Percentiles rank a stretch among this genome's conserved stretches.
Evolutionary conservation across 2,113 vertebrate species (phyloP).

Genomic region (Numida meleagris): DNA sequence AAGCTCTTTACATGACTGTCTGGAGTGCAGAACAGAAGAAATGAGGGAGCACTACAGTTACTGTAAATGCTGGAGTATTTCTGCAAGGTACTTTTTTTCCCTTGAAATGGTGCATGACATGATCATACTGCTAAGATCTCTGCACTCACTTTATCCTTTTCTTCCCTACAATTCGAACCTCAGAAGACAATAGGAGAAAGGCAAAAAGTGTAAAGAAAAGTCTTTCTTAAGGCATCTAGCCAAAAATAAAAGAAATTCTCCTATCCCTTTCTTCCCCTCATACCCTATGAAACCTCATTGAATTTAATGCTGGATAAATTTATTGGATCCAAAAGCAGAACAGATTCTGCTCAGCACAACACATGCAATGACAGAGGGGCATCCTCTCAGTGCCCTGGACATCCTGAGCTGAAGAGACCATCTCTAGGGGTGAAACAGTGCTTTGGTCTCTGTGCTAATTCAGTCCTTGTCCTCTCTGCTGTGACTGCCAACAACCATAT

Average conservation of each 20-base stretch:
- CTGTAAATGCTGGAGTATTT: slow-evolving; percentile 33
- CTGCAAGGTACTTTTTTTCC: background rate
- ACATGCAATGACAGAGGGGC: background rate
- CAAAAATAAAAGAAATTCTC: background rate
- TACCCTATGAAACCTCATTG: background rate
- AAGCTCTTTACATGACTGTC: slow-evolving; percentile 37
- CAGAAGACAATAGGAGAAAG: background rate
- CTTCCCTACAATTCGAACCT: background rate
- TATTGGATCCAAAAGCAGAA: background rate
- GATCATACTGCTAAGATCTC: background rate
- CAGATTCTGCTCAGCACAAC: slow-evolving; percentile 24
- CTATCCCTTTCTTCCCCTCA: background rate
- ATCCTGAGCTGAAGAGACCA: slow-evolving; percentile 42
- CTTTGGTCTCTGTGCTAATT: slow-evolving; percentile 62
- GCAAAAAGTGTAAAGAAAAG: background rate
- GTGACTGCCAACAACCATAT: slow-evolving; percentile 72
- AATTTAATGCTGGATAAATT: slow-evolving; percentile 9
- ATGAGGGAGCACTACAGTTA: background rate
- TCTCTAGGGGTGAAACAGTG: slow-evolving; percentile 43
- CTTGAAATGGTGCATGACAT: background rate
- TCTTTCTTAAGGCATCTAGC: background rate
- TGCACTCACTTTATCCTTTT: background rate
- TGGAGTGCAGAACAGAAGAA: slow-evolving; percentile 45
- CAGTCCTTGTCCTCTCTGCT: slow-evolving; percentile 69
- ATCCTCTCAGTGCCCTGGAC: background rate